These are phyloP conservation scores for Allygus modestus DNA, from an alignment of 2,888 invertebrate genomes.

Conservation along the genomic window DNA sequence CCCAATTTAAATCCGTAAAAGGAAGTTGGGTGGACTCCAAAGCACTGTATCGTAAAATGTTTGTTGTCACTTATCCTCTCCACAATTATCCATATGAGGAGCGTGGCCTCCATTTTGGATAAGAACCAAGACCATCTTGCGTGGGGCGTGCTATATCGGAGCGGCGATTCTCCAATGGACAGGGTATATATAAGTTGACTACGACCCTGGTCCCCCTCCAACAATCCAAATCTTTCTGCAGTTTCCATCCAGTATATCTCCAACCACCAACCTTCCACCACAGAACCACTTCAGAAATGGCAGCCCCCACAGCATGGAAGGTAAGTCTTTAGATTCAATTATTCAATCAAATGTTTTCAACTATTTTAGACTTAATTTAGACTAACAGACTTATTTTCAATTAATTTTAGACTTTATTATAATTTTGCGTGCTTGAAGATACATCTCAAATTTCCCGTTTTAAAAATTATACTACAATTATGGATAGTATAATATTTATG, in stretches of 20 bases:
- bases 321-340: background rate
- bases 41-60: conserved; percentile 18
- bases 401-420: no score
- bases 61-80: background rate
- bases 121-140: conserved; percentile 50
- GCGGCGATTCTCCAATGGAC: conserved; percentile 29
- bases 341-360: background rate
- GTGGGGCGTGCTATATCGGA: conserved; percentile 34
- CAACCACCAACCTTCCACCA: conserved; percentile 37
- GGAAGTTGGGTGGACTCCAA: conserved; percentile 34
- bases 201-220: conserved; percentile 45
- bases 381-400: no score
- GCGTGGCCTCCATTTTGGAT: conserved; percentile 47
- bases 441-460: no score
- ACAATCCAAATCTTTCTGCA: background rate
- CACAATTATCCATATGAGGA: conserved; percentile 28
- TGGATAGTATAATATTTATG: no score
- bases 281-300: conserved; percentile 15
- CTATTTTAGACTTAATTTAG: conserved; percentile 3
- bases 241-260: conserved; percentile 48
- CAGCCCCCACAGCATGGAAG: conserved; percentile 53
- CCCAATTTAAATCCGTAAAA: background rate
- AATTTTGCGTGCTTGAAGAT: no score
- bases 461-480: no score
- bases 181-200: conserved; percentile 21